Conservation (phyloP, 2,113 vertebrate genomes). For the Cyphomyrus discorhynchus region DNA sequence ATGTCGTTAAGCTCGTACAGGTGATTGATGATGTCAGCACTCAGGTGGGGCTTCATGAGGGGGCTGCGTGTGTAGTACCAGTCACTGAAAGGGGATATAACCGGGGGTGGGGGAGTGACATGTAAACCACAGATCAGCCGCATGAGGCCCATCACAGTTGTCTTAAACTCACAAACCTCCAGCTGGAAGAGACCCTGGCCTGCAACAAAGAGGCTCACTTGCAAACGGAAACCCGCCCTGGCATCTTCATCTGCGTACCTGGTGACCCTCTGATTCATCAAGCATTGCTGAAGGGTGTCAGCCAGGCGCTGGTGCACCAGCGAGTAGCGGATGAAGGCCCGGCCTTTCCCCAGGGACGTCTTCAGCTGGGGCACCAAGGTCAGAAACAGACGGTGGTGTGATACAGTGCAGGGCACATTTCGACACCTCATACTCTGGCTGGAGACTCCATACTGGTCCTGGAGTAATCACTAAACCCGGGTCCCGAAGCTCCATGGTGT, state of each 20-base stretch:
- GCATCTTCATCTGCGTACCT: conserved; percentile 59
- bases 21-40: conserved; percentile 79
- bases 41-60: conserved; percentile 79
- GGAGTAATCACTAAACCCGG: background rate
- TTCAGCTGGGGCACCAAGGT: conserved; percentile 64
- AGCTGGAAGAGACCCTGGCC: conserved; percentile 56
- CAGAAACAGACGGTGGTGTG: background rate
- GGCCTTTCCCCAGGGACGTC: conserved; percentile 87
- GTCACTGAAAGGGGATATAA: conserved; percentile 61
- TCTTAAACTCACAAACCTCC: conserved; percentile 59
- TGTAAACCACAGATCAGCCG: background rate
- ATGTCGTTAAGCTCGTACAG: conserved; percentile 92
- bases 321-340: conserved; percentile 90
- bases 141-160: background rate
- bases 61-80: conserved; percentile 94
- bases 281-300: conserved; percentile 90
- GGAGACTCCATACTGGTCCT: background rate
- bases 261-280: conserved; percentile 86
- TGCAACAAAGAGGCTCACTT: conserved; percentile 39
- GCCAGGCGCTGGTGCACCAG: conserved; percentile 88
- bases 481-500: background rate
- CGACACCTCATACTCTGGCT: background rate
- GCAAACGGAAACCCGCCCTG: background rate
- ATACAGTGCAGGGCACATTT: background rate
- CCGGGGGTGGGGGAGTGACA: background rate